Evolutionary conservation across 2,113 vertebrate species (phyloP).

Genomic region (Pardalotus punctatus): DNA sequence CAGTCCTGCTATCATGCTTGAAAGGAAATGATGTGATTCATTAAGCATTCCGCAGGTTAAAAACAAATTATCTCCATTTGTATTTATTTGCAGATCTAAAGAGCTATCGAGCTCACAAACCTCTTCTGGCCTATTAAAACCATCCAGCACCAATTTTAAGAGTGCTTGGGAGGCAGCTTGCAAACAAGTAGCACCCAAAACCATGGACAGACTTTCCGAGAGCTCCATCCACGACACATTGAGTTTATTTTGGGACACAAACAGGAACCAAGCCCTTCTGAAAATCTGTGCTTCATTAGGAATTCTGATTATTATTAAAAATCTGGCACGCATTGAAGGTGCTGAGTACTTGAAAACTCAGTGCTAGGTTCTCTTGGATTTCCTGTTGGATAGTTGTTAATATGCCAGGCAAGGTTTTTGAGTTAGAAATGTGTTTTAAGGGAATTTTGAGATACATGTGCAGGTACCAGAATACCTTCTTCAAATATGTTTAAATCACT

Average conservation of each 20-base stretch:
- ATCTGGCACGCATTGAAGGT: not conserved
- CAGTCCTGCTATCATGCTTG: slow-evolving; percentile 24
- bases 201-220: not conserved
- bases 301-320: slow-evolving; percentile 41
- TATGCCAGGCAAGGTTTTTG: not conserved
- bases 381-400: not conserved
- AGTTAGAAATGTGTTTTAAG: not conserved
- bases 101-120: not conserved
- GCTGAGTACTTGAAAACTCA: slow-evolving; percentile 33
- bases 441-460: not conserved
- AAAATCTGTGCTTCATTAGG: slow-evolving; percentile 23
- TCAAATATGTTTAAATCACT: not conserved
- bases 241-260: slow-evolving; percentile 5
- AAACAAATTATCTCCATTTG: slow-evolving; percentile 30
- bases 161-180: not conserved
- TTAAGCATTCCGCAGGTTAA: slow-evolving; percentile 51
- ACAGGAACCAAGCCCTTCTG: not conserved
- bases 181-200: slow-evolving; percentile 16
- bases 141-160: slow-evolving; percentile 10
- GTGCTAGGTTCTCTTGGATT: not conserved
- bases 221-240: not conserved
- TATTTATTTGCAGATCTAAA: slow-evolving; percentile 52
- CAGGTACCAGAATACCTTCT: not conserved
- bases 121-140: slow-evolving; percentile 17
- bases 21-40: slow-evolving; percentile 56